Percentiles rank a stretch among this genome's conserved stretches.
These are phyloP conservation scores for Drosophila rufa DNA, from an alignment of 1,140 invertebrate species.

Conservation along the genomic window DNA sequence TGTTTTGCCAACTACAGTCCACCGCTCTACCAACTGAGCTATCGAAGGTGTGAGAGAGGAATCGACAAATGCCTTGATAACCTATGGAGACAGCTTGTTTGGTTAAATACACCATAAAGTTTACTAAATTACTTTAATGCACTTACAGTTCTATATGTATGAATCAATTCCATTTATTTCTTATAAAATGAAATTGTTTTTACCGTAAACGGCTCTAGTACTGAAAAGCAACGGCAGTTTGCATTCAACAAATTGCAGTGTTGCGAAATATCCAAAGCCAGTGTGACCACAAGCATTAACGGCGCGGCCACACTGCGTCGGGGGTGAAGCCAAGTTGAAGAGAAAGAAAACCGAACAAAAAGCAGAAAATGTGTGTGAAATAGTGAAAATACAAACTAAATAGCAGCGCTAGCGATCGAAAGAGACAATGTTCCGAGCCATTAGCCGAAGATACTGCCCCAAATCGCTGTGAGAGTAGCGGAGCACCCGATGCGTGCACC, in stretches of 20 bases:
- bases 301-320: slow-evolving; percentile 28
- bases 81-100: too few relatives aligned
- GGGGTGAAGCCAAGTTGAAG: slow-evolving; percentile 56
- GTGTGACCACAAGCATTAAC: slow-evolving; percentile 11
- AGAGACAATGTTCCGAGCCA: slow-evolving; percentile 18
- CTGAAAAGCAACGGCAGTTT: neutral
- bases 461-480: slow-evolving; percentile 7
- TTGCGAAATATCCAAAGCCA: slow-evolving; percentile 2
- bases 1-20: slow-evolving; percentile 89
- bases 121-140: too few relatives aligned
- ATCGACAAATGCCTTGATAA: too few relatives aligned
- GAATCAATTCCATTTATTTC: neutral
- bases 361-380: slow-evolving; percentile 63
- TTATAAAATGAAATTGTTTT: neutral
- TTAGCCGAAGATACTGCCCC: slow-evolving; percentile 17
- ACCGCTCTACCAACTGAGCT: slow-evolving; percentile 95
- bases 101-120: too few relatives aligned
- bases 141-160: too few relatives aligned
- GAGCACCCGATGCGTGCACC: slow-evolving; percentile 17
- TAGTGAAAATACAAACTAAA: slow-evolving; percentile 58
- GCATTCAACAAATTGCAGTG: slow-evolving; percentile 1
- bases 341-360: slow-evolving; percentile 59
- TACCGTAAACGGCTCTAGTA: neutral
- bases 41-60: slow-evolving; percentile 87
- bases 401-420: slow-evolving; percentile 9